Percentiles rank a stretch among this genome's conserved stretches.
These are phyloP conservation scores for Beroe forskalii DNA, from an alignment of 37 sponge, comb jelly and placozoan species.

Conservation along the genomic window DNA sequence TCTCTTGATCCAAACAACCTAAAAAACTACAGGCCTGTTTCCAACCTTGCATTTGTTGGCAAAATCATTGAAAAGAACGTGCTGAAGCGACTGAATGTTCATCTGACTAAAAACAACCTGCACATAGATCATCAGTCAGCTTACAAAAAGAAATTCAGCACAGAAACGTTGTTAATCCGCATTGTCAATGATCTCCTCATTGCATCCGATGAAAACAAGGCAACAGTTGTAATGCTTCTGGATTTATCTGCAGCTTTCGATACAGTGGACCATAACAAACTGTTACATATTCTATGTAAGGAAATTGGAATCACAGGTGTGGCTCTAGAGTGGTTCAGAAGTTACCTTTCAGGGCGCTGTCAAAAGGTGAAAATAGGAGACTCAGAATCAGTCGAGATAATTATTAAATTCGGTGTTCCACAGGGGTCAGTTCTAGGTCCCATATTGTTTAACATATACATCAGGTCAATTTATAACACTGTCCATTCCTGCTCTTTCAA, in stretches of 20 bases:
- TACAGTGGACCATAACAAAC: conserved; percentile 8
- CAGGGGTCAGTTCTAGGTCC: too few relatives aligned
- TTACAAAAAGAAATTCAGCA: conserved; percentile 2
- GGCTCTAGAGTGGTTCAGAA: too few relatives aligned
- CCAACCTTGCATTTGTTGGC: background rate
- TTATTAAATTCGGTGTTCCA: too few relatives aligned
- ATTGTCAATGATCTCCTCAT: conserved; percentile 23
- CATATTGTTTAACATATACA: too few relatives aligned
- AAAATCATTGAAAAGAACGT: conserved; percentile 8
- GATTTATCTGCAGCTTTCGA: conserved; percentile 20
- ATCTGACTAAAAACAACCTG: background rate
- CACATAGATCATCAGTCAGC: conserved; percentile 5
- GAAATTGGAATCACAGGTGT: too few relatives aligned
- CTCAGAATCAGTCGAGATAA: too few relatives aligned
- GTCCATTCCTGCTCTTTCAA: too few relatives aligned
- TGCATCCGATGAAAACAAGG: conserved; percentile 7
- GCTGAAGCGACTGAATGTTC: background rate
- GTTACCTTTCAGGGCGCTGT: too few relatives aligned
- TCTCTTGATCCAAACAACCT: background rate
- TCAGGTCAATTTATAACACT: too few relatives aligned
- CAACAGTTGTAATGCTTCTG: conserved; percentile 14
- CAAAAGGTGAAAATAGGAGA: too few relatives aligned
- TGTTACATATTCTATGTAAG: too few relatives aligned
- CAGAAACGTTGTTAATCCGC: background rate
- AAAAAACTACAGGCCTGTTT: conserved; percentile 23